Evolutionary conservation across 2,888 invertebrate species (phyloP).

Genomic region (Andrena minutula): DNA sequence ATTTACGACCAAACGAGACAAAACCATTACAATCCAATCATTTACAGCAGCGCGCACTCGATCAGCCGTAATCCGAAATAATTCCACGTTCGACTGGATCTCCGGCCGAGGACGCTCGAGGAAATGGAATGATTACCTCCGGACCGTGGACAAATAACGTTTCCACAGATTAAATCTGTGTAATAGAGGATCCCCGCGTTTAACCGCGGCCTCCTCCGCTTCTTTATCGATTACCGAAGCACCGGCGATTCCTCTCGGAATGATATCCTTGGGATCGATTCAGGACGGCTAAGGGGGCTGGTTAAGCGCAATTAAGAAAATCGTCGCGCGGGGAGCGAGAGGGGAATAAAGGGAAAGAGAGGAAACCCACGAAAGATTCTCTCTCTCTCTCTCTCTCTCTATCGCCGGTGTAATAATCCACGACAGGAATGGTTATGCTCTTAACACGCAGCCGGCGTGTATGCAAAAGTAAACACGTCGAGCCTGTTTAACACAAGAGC

Average conservation of each 20-base stretch:
- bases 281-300: not conserved
- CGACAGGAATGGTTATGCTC: constrained; percentile 50
- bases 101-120: no score
- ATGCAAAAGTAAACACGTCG: constrained; percentile 54
- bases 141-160: no score
- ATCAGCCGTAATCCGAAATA: no score
- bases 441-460: constrained; percentile 42
- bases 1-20: no score
- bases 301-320: constrained; percentile 20
- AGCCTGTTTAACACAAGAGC: constrained; percentile 44
- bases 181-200: not conserved
- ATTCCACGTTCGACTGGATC: no score
- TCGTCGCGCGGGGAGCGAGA: not conserved
- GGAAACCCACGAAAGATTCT: constrained; percentile 6
- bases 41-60: no score
- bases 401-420: constrained; percentile 47
- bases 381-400: not conserved
- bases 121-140: no score
- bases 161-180: not conserved
- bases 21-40: no score
- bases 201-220: not conserved
- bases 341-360: not conserved
- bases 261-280: constrained; percentile 26
- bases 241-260: not conserved
- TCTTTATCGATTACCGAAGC: constrained; percentile 27